These are phyloP conservation scores for Pollenia labialis DNA, from an alignment of 2,888 invertebrate genomes.

Conservation along the genomic window DNA sequence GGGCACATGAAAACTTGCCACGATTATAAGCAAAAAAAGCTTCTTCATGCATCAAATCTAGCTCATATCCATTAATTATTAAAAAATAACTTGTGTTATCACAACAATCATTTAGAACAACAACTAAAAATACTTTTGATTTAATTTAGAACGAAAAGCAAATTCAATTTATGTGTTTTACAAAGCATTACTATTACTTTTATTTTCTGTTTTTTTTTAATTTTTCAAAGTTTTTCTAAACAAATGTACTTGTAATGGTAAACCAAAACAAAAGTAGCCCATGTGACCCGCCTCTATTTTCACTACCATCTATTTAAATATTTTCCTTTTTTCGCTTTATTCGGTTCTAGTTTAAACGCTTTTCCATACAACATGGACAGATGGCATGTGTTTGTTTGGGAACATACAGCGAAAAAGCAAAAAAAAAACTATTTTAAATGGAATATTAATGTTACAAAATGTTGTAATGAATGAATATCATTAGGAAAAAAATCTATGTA, in stretches of 20 bases:
- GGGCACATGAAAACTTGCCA: not conserved
- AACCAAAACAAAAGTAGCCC: constrained; percentile 53
- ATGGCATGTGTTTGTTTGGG: constrained; percentile 15
- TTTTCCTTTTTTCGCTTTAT: constrained; percentile 30
- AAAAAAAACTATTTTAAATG: constrained; percentile 53
- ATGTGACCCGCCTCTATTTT: constrained; percentile 60
- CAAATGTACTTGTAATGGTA: constrained; percentile 41
- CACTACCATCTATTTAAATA: constrained; percentile 63
- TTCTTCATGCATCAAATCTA: not conserved
- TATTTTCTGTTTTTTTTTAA: constrained; percentile 9
- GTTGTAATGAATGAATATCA: constrained; percentile 71
- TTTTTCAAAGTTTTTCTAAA: not conserved
- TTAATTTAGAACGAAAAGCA: constrained; percentile 56
- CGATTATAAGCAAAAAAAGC: not conserved
- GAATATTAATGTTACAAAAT: constrained; percentile 73
- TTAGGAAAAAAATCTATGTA: constrained; percentile 31
- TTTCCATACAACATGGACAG: not conserved
- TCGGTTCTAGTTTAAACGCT: constrained; percentile 25
- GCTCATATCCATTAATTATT: constrained; percentile 27
- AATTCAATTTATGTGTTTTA: constrained; percentile 59
- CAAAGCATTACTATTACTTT: not conserved
- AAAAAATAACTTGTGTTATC: constrained; percentile 22
- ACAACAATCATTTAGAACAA: constrained; percentile 54
- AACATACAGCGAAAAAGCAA: not conserved
- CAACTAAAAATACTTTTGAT: constrained; percentile 49